Base-by-base conservation (phyloP, 2,888 invertebrate genomes). In the Lasioglossum marginatum region DNA sequence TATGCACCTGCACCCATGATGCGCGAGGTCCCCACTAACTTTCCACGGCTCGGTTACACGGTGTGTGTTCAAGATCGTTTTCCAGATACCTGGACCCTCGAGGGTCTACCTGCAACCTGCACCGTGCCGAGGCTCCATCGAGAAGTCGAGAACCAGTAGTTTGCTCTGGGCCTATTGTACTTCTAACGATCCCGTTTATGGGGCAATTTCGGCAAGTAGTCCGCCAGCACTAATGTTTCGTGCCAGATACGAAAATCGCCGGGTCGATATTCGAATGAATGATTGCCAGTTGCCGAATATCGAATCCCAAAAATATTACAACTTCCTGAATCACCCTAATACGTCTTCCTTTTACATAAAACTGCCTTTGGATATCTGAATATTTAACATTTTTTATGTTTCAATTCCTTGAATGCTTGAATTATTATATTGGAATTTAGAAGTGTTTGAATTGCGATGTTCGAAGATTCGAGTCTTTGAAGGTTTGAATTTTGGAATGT, bases 61-160 rank as follows among this genome's bases (percentile, higher is more conserved):
- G 63, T 78, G 83, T 80, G 82, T 83, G 85, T 77, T 77, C 74
- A 52, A 66, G 85, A 83, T 73, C 82, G 72, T 87, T 92, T 86
- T 89, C 75, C 79, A 77, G 87, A 83, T 91, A 91, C 86, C 87
- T 90, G 91, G 81, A 75, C 79, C 68, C 82, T 87, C 83, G 85
- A 79, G 73, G 66, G 48, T 52, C 81, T 90, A 91, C 90, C 90
- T 90, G 90, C 75, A 74, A 82, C 80, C 82, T 78, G 82, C 77
- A 71, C 76, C 68, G 68, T 27, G 63, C 75, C 57, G 73, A 66
- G 57, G 74, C 57, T 77, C 71, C 78, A 60, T 77, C 84, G 81
- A 85, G 77, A 78, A 88, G 84, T 83, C 90, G 87, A 72, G 57
- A 81, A 82, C 79, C 82, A 78, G 77, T 76, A 80, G 80, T 83